Conservation (phyloP, 2,888 invertebrate genomes). For the Hybos culiciformis region DNA sequence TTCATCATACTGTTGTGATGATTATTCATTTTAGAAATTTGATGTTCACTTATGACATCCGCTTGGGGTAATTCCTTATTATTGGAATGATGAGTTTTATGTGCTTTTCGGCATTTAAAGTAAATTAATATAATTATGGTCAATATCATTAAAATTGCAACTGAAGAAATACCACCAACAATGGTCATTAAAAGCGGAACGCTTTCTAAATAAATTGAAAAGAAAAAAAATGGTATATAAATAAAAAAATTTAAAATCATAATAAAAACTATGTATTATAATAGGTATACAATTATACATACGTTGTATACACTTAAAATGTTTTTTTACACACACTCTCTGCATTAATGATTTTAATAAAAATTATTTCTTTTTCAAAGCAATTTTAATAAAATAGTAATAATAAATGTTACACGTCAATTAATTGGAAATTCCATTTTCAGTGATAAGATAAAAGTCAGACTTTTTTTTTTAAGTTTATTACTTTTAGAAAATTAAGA, state of each 20-base stretch:
- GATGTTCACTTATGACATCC: constrained; percentile 44
- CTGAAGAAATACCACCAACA: constrained; percentile 66
- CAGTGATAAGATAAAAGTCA: too few relatives aligned
- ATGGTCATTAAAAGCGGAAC: constrained; percentile 69
- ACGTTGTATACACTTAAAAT: too few relatives aligned
- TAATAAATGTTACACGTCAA: not conserved
- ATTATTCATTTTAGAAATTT: constrained; percentile 37
- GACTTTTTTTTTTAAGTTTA: too few relatives aligned
- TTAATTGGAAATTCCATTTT: too few relatives aligned
- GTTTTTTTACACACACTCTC: too few relatives aligned
- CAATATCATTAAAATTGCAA: constrained; percentile 71
- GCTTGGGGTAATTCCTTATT: constrained; percentile 34
- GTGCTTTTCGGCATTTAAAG: constrained; percentile 35
- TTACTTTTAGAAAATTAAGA: too few relatives aligned
- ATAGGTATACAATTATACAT: too few relatives aligned
- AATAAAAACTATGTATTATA: too few relatives aligned
- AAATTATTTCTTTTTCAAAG: too few relatives aligned
- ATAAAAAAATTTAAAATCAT: not conserved
- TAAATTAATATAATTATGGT: constrained; percentile 75
- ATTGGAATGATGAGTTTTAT: too few relatives aligned
- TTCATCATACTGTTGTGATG: constrained; percentile 70
- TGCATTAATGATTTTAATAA: too few relatives aligned
- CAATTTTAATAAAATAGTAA: not conserved
- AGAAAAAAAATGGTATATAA: not conserved
- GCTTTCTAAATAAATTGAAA: constrained; percentile 43